Evolutionary conservation across 2,888 invertebrate species (phyloP).

Genomic region (Dynastes grantii): DNA sequence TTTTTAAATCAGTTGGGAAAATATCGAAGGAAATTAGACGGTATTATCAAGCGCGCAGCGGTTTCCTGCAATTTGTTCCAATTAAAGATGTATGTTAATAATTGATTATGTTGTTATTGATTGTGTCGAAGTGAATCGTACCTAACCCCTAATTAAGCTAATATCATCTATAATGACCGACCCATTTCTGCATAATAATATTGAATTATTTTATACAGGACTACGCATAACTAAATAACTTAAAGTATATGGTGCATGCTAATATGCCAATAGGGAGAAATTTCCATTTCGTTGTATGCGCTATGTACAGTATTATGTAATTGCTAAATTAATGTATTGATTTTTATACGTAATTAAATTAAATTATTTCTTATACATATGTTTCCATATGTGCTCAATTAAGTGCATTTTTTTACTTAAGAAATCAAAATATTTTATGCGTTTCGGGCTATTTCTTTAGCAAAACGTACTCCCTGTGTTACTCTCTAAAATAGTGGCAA

Average conservation of each 20-base stretch:
- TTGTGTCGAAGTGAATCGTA: slow-evolving; percentile 43
- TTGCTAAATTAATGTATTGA: not conserved
- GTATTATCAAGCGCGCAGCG: slow-evolving; percentile 30
- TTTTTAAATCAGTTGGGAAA: slow-evolving; percentile 42
- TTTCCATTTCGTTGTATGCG: slow-evolving; percentile 3
- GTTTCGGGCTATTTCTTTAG: too few species aligned
- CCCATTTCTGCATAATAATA: slow-evolving; percentile 41
- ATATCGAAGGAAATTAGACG: slow-evolving; percentile 33
- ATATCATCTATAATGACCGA: slow-evolving; percentile 40
- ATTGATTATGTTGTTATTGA: slow-evolving; percentile 45
- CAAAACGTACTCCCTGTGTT: too few species aligned
- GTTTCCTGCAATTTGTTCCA: slow-evolving; percentile 38
- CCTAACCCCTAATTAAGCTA: slow-evolving; percentile 37
- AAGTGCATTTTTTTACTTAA: too few species aligned
- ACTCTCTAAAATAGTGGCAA: too few species aligned
- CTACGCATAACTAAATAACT: slow-evolving; percentile 11
- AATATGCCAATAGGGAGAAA: not conserved
- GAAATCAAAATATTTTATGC: too few species aligned
- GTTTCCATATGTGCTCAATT: too few species aligned
- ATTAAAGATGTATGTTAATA: slow-evolving; percentile 30
- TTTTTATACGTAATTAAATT: not conserved
- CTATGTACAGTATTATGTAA: too few species aligned
- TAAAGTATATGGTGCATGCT: slow-evolving; percentile 24
- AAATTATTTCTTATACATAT: too few species aligned
- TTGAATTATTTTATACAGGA: slow-evolving; percentile 7